Percentiles rank a stretch among this genome's conserved stretches.
Conservation (phyloP, 2,113 vertebrate genomes). For the Sturnira hondurensis region DNA sequence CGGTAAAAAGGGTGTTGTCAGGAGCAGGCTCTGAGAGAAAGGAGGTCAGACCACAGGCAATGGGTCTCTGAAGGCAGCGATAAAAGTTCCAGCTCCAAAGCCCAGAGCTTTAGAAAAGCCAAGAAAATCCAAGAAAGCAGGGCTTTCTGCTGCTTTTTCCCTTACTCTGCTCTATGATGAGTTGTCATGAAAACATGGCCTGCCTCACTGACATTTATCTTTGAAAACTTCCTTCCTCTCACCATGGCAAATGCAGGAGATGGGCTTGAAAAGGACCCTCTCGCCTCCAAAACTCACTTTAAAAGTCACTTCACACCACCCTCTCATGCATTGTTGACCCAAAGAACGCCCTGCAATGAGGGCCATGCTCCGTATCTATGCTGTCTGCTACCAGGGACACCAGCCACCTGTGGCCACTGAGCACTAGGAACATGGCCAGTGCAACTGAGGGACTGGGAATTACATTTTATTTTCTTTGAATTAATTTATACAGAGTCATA, state of each 20-base stretch:
- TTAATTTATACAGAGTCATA: background rate
- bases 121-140: background rate
- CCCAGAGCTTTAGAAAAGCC: background rate
- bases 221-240: background rate
- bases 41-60: background rate
- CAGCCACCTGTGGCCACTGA: fast-evolving
- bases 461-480: background rate
- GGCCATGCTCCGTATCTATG: background rate
- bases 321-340: background rate
- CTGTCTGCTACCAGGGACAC: background rate
- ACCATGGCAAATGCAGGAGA: background rate
- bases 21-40: background rate
- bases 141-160: background rate
- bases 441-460: background rate
- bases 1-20: background rate
- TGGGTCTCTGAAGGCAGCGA: background rate
- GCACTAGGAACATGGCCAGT: background rate
- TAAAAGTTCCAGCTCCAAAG: background rate
- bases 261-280: background rate
- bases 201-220: background rate
- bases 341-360: background rate
- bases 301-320: background rate
- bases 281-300: background rate
- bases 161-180: background rate
- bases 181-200: background rate